phyloP scores from a whole-genome alignment of 2,888 invertebrate species.

The Phoenoteleia sp. region DNA sequence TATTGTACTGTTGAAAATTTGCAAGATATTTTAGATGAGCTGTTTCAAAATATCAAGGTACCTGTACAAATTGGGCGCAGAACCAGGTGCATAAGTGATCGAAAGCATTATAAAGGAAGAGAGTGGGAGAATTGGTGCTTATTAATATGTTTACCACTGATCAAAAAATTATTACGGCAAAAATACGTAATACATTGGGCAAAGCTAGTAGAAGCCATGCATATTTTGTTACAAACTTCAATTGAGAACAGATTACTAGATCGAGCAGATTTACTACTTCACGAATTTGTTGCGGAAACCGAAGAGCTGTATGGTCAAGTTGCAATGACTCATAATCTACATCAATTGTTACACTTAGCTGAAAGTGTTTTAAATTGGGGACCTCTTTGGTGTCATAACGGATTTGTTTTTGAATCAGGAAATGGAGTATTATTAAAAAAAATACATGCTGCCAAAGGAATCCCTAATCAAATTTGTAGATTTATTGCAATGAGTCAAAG shows the following conservation, averaged over 20 bases:
- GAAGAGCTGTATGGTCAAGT: neutral
- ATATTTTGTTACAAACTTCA: constrained; percentile 40
- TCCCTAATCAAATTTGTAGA: constrained; percentile 45
- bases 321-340: neutral
- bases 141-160: constrained; percentile 61
- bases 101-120: constrained; percentile 43
- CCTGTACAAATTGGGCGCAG: neutral
- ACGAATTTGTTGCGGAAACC: neutral
- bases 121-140: constrained; percentile 66
- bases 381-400: constrained; percentile 64
- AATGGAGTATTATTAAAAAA: constrained; percentile 53
- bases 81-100: constrained; percentile 37
- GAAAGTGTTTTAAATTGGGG: neutral
- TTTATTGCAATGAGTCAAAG: neutral
- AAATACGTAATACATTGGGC: constrained; percentile 64
- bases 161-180: constrained; percentile 24
- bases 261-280: constrained; percentile 33
- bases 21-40: neutral
- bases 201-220: constrained; percentile 52
- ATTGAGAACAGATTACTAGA: constrained; percentile 45
- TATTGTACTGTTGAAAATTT: neutral
- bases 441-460: constrained; percentile 6
- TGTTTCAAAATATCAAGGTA: neutral
- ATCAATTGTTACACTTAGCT: neutral
- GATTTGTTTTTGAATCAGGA: constrained; percentile 63